Conservation (phyloP, 2,797 vertebrate genomes). For the Darevskia mixta region DNA sequence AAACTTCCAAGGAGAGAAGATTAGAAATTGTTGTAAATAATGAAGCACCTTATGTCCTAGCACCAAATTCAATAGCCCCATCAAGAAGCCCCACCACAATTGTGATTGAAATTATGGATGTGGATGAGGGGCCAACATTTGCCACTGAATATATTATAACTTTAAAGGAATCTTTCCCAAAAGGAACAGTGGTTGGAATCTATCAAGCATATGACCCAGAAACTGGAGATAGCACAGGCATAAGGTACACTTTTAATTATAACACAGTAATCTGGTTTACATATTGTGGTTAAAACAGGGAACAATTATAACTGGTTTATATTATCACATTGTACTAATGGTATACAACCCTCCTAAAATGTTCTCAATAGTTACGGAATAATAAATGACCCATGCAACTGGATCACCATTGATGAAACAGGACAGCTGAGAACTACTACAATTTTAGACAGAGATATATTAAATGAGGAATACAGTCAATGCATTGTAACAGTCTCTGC, state of each 20-base stretch:
- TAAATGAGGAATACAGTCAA: constrained; percentile 77
- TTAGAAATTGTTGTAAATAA: constrained; percentile 85
- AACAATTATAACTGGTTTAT: neutral
- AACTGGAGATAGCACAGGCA: constrained; percentile 80
- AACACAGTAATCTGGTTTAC: neutral
- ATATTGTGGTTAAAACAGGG: neutral
- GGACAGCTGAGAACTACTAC: constrained; percentile 85
- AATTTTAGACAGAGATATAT: constrained; percentile 86
- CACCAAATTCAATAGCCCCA: constrained; percentile 62
- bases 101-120: constrained; percentile 77
- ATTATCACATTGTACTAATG: fast-evolving
- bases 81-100: constrained; percentile 79
- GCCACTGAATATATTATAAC: constrained; percentile 71
- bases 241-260: constrained; percentile 78
- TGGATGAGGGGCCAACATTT: constrained; percentile 90
- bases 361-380: constrained; percentile 70
- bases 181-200: constrained; percentile 79
- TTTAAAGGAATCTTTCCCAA: constrained; percentile 81
- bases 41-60: constrained; percentile 78
- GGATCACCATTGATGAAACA: constrained; percentile 83
- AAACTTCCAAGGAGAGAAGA: constrained; percentile 70
- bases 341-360: neutral
- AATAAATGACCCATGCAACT: constrained; percentile 72
- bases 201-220: constrained; percentile 88
- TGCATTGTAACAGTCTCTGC: constrained; percentile 80